A percentile compares a stretch with the other conserved stretches of the same genome.
phyloP scores from a whole-genome alignment of 2,888 invertebrate genomes.

The Automeris io region DNA sequence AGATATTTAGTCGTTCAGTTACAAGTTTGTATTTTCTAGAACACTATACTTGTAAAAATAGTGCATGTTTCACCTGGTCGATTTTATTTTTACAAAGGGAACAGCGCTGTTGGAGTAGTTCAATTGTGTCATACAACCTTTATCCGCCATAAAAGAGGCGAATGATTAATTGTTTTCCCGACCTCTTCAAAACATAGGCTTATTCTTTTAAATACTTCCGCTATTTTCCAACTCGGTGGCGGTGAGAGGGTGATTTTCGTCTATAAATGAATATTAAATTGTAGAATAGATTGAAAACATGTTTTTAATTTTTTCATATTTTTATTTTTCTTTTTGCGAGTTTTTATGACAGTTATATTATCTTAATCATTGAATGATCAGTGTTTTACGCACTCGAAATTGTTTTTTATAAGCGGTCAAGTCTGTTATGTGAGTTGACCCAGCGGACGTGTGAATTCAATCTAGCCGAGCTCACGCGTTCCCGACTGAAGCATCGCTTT shows the following conservation, averaged over 20 bases:
- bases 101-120: slow-evolving; percentile 61
- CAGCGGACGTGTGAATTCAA: slow-evolving; percentile 30
- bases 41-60: slow-evolving; percentile 26
- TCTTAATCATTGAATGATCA: not conserved
- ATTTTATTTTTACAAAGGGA: slow-evolving; percentile 52
- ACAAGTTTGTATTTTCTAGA: not conserved
- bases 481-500: slow-evolving; percentile 28
- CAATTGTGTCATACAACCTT: slow-evolving; percentile 70
- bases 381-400: slow-evolving; percentile 1
- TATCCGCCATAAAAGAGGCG: slow-evolving; percentile 58
- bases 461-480: slow-evolving; percentile 38
- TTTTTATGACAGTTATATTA: not conserved
- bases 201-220: slow-evolving; percentile 74
- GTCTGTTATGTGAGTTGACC: slow-evolving; percentile 13
- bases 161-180: slow-evolving; percentile 74
- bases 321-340: slow-evolving; percentile 4
- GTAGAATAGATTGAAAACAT: slow-evolving; percentile 50
- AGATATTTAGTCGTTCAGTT: not conserved
- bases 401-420: slow-evolving; percentile 13
- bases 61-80: slow-evolving; percentile 20
- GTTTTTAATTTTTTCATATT: slow-evolving; percentile 26
- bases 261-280: slow-evolving; percentile 71
- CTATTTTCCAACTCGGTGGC: slow-evolving; percentile 73
- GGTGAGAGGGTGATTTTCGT: slow-evolving; percentile 62
- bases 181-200: slow-evolving; percentile 74